These are phyloP conservation scores for Drosophila koepferae DNA, from an alignment of 2,888 invertebrate species.

Conservation along the genomic window DNA sequence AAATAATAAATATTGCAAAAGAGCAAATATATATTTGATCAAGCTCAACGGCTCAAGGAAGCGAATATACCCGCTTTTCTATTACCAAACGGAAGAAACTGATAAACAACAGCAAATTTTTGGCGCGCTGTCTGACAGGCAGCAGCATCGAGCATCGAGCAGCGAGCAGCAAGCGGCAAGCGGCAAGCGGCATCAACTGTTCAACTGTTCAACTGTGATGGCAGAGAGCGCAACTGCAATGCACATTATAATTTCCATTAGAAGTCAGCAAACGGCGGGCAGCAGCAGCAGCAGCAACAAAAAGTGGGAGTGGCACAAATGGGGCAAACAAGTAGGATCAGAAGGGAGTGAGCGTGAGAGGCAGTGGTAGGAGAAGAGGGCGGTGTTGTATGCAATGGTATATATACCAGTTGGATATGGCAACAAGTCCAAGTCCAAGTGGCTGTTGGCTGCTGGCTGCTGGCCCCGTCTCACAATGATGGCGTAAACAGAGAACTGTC, in stretches of 20 bases:
- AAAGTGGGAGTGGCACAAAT: conserved; percentile 27
- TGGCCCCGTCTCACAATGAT: conserved; percentile 50
- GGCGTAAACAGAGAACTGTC: conserved; percentile 79
- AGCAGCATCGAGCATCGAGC: conserved; percentile 15
- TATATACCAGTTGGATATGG: conserved; percentile 32
- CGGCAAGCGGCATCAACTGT: conserved; percentile 41
- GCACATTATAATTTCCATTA: conserved; percentile 79
- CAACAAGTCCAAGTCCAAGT: conserved; percentile 73
- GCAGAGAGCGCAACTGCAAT: conserved; percentile 60
- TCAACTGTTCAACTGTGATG: conserved; percentile 47
- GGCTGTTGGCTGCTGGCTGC: conserved; percentile 47
- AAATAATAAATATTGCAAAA: too few relatives aligned
- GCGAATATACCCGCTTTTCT: conserved; percentile 20
- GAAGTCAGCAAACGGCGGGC: conserved; percentile 57
- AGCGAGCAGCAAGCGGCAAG: conserved; percentile 23
- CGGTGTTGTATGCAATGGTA: neutral
- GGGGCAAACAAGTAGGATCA: neutral
- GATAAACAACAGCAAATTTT: conserved; percentile 62
- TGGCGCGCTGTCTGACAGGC: conserved; percentile 50
- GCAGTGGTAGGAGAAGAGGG: neutral
- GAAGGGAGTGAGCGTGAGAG: neutral
- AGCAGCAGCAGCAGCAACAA: conserved; percentile 26
- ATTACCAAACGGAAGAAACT: conserved; percentile 31
- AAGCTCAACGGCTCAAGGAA: neutral
- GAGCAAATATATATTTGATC: too few relatives aligned